These are phyloP conservation scores for Apamea crenata DNA, from an alignment of 2,888 invertebrate species.

Conservation along the genomic window DNA sequence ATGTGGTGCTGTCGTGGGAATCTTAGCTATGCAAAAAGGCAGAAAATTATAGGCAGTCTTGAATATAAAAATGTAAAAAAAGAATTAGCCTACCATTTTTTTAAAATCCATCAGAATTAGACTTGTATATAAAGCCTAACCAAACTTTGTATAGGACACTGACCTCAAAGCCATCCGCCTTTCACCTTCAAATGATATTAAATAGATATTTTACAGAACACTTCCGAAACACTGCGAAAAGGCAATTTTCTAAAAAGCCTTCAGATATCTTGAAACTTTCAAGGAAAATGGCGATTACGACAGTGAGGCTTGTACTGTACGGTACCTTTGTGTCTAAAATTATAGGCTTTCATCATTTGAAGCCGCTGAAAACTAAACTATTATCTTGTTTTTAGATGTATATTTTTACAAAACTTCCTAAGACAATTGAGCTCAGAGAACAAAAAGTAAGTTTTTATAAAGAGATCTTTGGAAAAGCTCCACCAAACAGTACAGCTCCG, in stretches of 20 bases:
- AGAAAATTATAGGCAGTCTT: neutral
- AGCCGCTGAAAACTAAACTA: neutral
- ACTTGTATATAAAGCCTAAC: neutral
- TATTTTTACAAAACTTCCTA: slow-evolving; percentile 1
- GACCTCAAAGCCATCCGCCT: neutral
- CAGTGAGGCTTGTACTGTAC: neutral
- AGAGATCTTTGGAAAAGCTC: neutral
- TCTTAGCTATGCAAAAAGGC: neutral
- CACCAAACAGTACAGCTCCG: slow-evolving; percentile 1
- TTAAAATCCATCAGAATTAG: neutral
- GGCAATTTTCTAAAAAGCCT: slow-evolving; percentile 62
- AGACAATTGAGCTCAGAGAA: neutral
- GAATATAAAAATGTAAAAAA: neutral
- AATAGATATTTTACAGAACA: slow-evolving; percentile 52
- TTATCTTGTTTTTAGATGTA: neutral
- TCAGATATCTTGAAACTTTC: slow-evolving; percentile 49
- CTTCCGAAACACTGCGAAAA: slow-evolving; percentile 33
- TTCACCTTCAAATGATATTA: slow-evolving; percentile 43
- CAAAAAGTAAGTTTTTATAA: neutral
- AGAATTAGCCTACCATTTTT: neutral
- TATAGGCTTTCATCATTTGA: neutral
- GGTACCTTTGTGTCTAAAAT: slow-evolving; percentile 38
- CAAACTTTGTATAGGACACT: neutral
- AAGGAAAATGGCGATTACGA: slow-evolving; percentile 26
- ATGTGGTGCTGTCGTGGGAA: neutral